A percentile compares a stretch with the other conserved stretches of the same genome.
Evolutionary conservation across 2,888 invertebrate genomes (phyloP).

Genomic region (Tenthredo mesomela): DNA sequence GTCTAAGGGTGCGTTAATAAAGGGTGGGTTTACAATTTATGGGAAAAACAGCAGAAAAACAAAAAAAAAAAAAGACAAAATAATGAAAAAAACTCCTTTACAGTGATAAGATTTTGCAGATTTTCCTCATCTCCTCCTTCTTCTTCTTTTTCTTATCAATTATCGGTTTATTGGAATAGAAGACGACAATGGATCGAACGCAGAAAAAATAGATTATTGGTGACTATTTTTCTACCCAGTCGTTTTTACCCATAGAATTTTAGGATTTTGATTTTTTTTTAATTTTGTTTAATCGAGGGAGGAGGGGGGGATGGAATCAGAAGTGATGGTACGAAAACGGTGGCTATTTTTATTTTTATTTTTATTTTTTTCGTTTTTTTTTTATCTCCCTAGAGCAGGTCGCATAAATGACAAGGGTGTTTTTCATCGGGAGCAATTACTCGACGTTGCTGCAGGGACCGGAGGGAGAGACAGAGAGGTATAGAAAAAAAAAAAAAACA

Average conservation of each 20-base stretch:
- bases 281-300: background rate
- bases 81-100: background rate
- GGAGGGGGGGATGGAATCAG: background rate
- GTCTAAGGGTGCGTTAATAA: background rate
- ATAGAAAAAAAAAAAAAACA: conserved; percentile 1
- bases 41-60: background rate
- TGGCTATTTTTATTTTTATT: background rate
- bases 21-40: background rate
- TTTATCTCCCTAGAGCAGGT: background rate
- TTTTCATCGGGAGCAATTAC: conserved; percentile 42
- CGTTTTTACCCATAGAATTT: background rate
- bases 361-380: background rate
- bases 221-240: background rate
- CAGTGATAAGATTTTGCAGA: background rate
- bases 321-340: background rate
- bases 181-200: background rate
- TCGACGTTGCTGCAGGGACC: conserved; percentile 27
- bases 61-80: background rate
- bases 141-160: background rate
- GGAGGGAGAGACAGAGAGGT: conserved; percentile 37
- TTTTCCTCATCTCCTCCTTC: background rate
- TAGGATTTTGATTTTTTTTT: background rate
- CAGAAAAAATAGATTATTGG: background rate
- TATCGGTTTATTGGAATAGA: too few species aligned
- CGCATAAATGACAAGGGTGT: conserved; percentile 22